Evolutionary conservation across 2,888 invertebrate genomes (phyloP), one percentile per base, ranked within the genome.

Genomic region (Elegia similella): DNA sequence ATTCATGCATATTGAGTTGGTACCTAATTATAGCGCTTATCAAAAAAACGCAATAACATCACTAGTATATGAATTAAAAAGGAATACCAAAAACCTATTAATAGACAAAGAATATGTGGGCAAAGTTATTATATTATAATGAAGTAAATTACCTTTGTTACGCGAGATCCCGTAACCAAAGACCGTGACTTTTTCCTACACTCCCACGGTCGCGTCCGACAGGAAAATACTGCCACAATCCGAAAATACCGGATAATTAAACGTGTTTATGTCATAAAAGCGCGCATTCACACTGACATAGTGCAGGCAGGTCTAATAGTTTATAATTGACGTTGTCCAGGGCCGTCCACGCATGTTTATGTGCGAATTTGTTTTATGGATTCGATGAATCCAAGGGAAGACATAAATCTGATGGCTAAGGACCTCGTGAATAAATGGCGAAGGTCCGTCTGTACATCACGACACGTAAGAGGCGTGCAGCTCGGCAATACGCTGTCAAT

Each of bases 221-320:
- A 16, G 56, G 42, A 48, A 48, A 48, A 56, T 47, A 42, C 47
- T 23, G 48, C 42, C 23, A 56, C 48, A 42, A 55, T 55, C 54
- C 48, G 48, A 48, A 48, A 56, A 56, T 56, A 56, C 42, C 56
- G 23, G 56, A 56, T 42, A 56, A 56, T 56, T 56, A 56, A 56
- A 30, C 54, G 48, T 48, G 56, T 56, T 56, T 56, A 48, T 42
- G 48, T 56, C 48, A 56, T 56, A 56, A 56, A 50, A 56, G 48
- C 47, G 48, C 15, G 42, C 42, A 48, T 55, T 46, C 46, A 55
- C 46, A 38, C 55, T 13, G 43, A 47, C 56, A 50, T 29, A 29
- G 56, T 38, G 8, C 42, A 48, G 42, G 15, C 48, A 42, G 48
- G 29, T 56, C 56, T 48, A 56, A 56, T 55, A 55, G 54, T 55